A percentile compares a stretch with the other conserved stretches of the same genome.
phyloP scores from a whole-genome alignment of 2,113 vertebrate genomes.

The Sebastes fasciatus region DNA sequence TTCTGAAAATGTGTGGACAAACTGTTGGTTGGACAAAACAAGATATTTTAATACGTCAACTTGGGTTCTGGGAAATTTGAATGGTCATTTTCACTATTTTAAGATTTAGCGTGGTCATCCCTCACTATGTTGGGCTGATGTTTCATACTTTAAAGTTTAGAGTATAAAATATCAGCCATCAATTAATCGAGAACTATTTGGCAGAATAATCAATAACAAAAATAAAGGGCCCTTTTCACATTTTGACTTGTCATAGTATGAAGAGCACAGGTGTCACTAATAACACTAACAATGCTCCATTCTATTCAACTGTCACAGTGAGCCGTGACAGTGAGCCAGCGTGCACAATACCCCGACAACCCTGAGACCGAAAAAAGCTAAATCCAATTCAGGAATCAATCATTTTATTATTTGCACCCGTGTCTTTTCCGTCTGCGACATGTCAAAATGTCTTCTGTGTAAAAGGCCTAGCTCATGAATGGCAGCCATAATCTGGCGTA shows the following conservation, averaged over 20 bases:
- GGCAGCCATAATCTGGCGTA: not conserved
- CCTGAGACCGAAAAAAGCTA: not conserved
- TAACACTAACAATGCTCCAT: not conserved
- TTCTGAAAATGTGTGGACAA: not conserved
- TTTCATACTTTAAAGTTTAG: not conserved
- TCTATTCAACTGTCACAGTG: not conserved
- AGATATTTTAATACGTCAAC: not conserved
- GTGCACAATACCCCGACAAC: not conserved
- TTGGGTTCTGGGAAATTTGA: not conserved
- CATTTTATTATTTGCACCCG: not conserved
- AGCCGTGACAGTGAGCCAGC: not conserved
- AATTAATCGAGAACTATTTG: not conserved
- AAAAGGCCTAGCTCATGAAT: not conserved
- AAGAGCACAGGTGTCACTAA: not conserved
- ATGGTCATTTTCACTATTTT: too few relatives aligned
- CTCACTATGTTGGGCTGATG: not conserved
- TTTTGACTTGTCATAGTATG: not conserved
- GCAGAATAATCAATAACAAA: too few relatives aligned
- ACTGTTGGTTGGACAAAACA: not conserved
- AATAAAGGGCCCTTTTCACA: too few relatives aligned
- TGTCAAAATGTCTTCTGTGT: not conserved
- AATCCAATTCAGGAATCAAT: not conserved
- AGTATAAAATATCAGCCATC: too few relatives aligned
- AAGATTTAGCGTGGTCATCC: not conserved
- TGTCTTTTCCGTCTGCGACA: not conserved